Evolutionary conservation across 2,888 invertebrate species (phyloP).

Genomic region (Hydroisotoma schaefferi): DNA sequence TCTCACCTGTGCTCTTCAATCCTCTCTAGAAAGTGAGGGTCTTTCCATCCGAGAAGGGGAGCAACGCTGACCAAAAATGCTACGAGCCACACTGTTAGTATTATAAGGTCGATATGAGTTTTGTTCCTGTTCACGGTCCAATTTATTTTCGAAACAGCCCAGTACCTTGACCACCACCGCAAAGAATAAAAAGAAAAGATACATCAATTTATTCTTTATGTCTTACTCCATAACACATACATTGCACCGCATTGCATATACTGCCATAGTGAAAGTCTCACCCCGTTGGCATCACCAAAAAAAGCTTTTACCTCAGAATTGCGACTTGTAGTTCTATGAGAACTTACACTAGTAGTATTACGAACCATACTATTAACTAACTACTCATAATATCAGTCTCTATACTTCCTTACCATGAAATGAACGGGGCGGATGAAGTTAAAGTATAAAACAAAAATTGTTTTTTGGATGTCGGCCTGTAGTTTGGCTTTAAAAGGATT

Average conservation of each 20-base stretch:
- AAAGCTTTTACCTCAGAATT: background rate
- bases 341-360: background rate
- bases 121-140: constrained; percentile 80
- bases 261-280: no score
- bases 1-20: constrained; percentile 57
- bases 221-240: background rate
- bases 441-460: background rate
- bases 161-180: constrained; percentile 60
- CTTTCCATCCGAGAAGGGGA: constrained; percentile 81
- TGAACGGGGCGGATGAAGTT: background rate
- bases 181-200: background rate
- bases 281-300: background rate
- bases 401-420: background rate
- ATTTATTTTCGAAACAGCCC: constrained; percentile 87
- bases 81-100: constrained; percentile 76
- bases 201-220: constrained; percentile 20
- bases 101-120: constrained; percentile 73
- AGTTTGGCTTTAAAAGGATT: constrained; percentile 41
- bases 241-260: no score
- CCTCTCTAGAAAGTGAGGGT: constrained; percentile 60
- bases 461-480: constrained; percentile 26
- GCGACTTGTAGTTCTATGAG: background rate
- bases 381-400: no score
- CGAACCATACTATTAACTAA: no score
- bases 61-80: constrained; percentile 81